Percentiles rank a stretch among this genome's conserved stretches.
These are phyloP conservation scores for Muntiacus reevesi DNA, from an alignment of 2,113 vertebrate genomes.

Conservation along the genomic window DNA sequence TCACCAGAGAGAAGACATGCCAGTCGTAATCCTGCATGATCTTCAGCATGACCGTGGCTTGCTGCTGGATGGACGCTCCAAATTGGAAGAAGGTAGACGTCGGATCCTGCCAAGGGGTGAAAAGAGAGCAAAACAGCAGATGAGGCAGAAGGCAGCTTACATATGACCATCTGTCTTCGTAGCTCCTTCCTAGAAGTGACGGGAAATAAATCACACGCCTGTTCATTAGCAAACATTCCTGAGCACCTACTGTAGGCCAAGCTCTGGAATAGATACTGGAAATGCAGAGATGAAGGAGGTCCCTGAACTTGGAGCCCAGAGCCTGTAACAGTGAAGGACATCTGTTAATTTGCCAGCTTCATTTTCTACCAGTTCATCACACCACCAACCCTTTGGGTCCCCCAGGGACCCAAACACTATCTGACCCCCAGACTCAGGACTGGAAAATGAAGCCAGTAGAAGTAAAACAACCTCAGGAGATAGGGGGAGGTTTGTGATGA, in stretches of 20 bases:
- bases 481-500: background rate
- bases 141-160: background rate
- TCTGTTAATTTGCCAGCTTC: background rate
- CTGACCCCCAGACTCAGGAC: background rate
- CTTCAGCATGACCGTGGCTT: conserved; percentile 95
- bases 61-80: conserved; percentile 98
- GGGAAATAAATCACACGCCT: background rate
- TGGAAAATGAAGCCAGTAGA: background rate
- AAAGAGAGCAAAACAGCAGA: conserved; percentile 36
- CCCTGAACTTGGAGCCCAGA: background rate
- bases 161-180: background rate
- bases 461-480: background rate
- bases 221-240: background rate
- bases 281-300: background rate
- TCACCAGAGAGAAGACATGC: conserved; percentile 98
- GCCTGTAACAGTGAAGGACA: background rate
- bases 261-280: background rate
- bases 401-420: background rate
- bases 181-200: background rate
- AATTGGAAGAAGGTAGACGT: conserved; percentile 99
- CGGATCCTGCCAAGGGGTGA: conserved; percentile 85
- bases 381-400: background rate
- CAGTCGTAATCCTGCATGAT: conserved; percentile 99
- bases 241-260: background rate
- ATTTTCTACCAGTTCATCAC: background rate